These are phyloP conservation scores for Hipposideros larvatus DNA, from an alignment of 2,797 vertebrate genomes.

Conservation along the genomic window DNA sequence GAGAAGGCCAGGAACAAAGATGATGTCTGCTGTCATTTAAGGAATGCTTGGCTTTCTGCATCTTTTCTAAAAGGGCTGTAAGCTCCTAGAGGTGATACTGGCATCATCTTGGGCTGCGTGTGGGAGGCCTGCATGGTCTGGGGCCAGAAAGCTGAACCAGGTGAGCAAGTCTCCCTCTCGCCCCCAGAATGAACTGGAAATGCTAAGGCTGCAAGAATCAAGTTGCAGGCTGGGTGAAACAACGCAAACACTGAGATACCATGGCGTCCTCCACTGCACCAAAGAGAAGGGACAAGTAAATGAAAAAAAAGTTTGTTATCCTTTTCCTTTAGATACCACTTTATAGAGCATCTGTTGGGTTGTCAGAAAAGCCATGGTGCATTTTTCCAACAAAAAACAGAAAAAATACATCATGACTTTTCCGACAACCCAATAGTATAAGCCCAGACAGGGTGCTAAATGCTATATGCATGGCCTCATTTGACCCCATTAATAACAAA, in stretches of 20 bases:
- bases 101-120: neutral
- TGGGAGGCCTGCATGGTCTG: neutral
- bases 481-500: neutral
- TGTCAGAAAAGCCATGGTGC: too few relatives aligned
- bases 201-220: neutral
- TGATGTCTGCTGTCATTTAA: neutral
- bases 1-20: neutral
- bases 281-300: neutral
- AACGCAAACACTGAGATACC: accelerated
- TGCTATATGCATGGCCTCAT: neutral
- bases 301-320: too few relatives aligned
- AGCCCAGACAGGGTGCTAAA: neutral
- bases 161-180: neutral
- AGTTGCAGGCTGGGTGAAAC: neutral
- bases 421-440: too few relatives aligned
- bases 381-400: too few relatives aligned
- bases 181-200: neutral
- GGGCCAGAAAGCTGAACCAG: neutral
- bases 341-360: neutral
- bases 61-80: neutral
- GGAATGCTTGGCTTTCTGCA: neutral
- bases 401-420: too few relatives aligned
- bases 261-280: neutral
- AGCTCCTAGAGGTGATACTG: neutral
- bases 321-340: neutral